phyloP scores from a whole-genome alignment of 2,888 invertebrate species.

The Apodemia zela region DNA sequence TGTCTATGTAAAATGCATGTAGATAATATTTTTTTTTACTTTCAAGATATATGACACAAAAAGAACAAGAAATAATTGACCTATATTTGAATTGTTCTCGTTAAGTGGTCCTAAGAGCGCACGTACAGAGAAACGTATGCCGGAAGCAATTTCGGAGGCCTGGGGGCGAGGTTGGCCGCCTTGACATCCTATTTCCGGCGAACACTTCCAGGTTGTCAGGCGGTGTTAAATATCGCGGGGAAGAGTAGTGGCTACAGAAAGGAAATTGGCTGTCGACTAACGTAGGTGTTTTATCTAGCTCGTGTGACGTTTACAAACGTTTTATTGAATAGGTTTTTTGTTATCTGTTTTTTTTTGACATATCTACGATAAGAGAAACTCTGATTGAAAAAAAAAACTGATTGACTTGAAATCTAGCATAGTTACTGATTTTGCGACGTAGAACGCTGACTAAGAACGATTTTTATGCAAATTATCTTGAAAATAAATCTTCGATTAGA shows the following conservation, averaged over 20 bases:
- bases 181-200: conserved; percentile 71
- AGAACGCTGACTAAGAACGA: too few relatives aligned
- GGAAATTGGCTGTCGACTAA: conserved; percentile 76
- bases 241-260: conserved; percentile 58
- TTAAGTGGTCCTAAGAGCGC: conserved; percentile 19
- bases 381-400: too few relatives aligned
- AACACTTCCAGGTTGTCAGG: conserved; percentile 64
- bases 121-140: conserved; percentile 24
- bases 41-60: background rate
- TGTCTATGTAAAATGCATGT: too few relatives aligned
- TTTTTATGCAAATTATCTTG: too few relatives aligned
- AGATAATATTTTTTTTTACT: too few relatives aligned
- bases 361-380: too few relatives aligned
- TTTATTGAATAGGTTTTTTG: conserved; percentile 3
- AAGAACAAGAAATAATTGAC: conserved; percentile 5
- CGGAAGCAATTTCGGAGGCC: conserved; percentile 65
- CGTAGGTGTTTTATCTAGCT: conserved; percentile 47
- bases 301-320: conserved; percentile 25
- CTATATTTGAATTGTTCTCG: conserved; percentile 11
- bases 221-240: conserved; percentile 55
- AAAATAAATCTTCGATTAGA: too few relatives aligned
- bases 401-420: too few relatives aligned
- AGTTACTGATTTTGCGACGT: too few relatives aligned
- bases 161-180: conserved; percentile 53
- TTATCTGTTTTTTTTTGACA: background rate